These are phyloP conservation scores for Natrix natrix DNA, from an alignment of 2,797 vertebrate genomes.

Conservation along the genomic window DNA sequence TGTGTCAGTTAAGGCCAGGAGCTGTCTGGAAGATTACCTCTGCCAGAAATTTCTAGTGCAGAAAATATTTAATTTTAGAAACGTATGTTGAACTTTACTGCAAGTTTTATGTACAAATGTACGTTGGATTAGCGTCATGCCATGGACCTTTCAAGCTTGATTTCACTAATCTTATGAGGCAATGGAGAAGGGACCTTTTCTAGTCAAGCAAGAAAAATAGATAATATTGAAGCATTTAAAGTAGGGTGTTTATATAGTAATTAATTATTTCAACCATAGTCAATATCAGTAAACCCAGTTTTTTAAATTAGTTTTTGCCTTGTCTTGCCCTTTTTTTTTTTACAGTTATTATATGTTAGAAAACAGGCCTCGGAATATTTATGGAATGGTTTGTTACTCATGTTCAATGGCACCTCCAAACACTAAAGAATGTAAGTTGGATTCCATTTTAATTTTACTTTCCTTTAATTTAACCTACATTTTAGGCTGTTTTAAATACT, in stretches of 20 bases:
- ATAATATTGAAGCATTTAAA: constrained; percentile 41
- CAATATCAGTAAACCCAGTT: constrained; percentile 44
- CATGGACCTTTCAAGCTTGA: constrained; percentile 25
- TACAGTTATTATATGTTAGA: constrained; percentile 93
- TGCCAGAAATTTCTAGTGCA: constrained; percentile 1
- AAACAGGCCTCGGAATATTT: constrained; percentile 89
- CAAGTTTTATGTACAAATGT: constrained; percentile 35
- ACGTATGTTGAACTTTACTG: constrained; percentile 25
- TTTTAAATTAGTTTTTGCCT: constrained; percentile 45
- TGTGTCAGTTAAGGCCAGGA: neutral
- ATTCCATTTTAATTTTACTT: neutral
- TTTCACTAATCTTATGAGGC: constrained; percentile 45
- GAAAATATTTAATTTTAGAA: constrained; percentile 39
- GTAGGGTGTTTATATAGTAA: constrained; percentile 23
- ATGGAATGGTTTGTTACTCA: constrained; percentile 94
- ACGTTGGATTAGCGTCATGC: constrained; percentile 52
- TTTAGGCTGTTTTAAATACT: neutral
- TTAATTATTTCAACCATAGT: constrained; percentile 44
- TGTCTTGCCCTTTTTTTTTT: constrained; percentile 37
- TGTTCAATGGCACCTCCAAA: constrained; percentile 89
- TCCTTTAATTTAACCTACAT: neutral
- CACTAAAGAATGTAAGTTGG: constrained; percentile 92
- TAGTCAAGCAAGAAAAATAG: constrained; percentile 30
- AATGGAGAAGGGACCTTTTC: constrained; percentile 26
- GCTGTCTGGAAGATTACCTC: constrained; percentile 28